Base-by-base conservation (phyloP, 2,797 vertebrate genomes). In the Sternarchorhynchus goeldii region DNA sequence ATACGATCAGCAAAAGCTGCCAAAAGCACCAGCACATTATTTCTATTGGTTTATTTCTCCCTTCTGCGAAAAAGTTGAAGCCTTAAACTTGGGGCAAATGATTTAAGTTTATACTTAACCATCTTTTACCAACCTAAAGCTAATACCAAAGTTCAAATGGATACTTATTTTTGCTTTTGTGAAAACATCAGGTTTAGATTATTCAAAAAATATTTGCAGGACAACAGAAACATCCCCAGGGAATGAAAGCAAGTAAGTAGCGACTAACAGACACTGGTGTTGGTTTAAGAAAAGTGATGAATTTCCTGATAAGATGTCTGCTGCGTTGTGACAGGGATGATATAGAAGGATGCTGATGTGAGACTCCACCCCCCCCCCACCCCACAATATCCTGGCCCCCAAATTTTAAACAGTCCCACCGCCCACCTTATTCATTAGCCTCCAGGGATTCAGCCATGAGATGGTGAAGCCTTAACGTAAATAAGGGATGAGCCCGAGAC, bases 401-500 rank as follows among this genome's bases (percentile, higher is more conserved):
- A 7, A 60, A 60, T 63, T 63, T 60, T 8, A 57, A 62, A 60
- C 75, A 14, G 14, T 34, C 64, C 53, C 29, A 21, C 32, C 50
- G 3, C 17, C 7, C 65, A 55, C 53, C 55, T 50, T 65, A 78
- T 78, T 80, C 18, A 82, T 81, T 55, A 8, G 4, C 39, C 69
- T 58, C 34, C 65, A 58, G 89, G 86, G 90, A 88, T 78, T 79
- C 70, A 10, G 32, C 31, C 41, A 14, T 67, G 39, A 82, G 55
- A 78, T 74, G 20, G 53, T 76, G 63, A 21, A 7, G n/a, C 68
- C 82, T 84, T 75, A 82, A 60, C 71, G 90, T 91, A 87, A 91
- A 91, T 92, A 90, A 92, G 78, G 86, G 83, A 93, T 92, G 87
- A 90, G 78, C 50, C 73, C 50, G 53, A 69, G 63, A 78, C 70